These are phyloP conservation scores for Diorhabda carinulata DNA, from an alignment of 1,140 invertebrate species.

Conservation along the genomic window DNA sequence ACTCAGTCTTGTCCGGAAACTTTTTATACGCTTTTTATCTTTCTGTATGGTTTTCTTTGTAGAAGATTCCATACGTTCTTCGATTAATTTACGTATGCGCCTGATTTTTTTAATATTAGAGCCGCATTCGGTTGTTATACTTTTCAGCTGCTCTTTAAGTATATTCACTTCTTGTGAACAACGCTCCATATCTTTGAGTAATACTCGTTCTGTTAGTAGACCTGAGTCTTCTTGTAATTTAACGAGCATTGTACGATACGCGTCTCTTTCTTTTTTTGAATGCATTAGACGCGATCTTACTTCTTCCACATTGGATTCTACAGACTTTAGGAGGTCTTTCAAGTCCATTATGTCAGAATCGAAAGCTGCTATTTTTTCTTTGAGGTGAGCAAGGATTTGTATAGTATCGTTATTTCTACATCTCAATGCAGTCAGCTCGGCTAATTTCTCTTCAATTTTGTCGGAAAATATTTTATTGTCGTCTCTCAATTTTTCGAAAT, in stretches of 20 bases:
- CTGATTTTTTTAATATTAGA: slow-evolving; percentile 19
- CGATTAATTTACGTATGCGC: neutral
- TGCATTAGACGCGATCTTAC: slow-evolving; percentile 17
- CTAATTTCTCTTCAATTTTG: slow-evolving; percentile 46
- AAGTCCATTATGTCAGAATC: slow-evolving; percentile 22
- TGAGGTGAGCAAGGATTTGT: slow-evolving; percentile 42
- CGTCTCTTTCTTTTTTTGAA: slow-evolving; percentile 21
- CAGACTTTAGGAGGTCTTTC: neutral
- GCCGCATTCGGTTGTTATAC: slow-evolving; percentile 20
- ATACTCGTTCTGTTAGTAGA: slow-evolving; percentile 24
- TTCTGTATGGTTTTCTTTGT: neutral
- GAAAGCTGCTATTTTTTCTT: slow-evolving; percentile 39
- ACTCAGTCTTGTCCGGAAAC: no score
- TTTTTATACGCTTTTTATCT: no score
- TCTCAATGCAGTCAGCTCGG: slow-evolving; percentile 39
- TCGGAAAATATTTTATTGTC: slow-evolving; percentile 43
- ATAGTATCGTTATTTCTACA: slow-evolving; percentile 35
- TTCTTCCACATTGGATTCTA: neutral
- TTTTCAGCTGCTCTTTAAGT: slow-evolving; percentile 11
- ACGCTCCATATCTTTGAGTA: slow-evolving; percentile 28
- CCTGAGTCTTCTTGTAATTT: slow-evolving; percentile 27
- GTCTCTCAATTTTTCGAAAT: slow-evolving; percentile 41
- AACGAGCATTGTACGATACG: slow-evolving; percentile 14
- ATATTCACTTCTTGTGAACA: slow-evolving; percentile 15
- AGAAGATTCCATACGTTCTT: neutral